A percentile compares a stretch with the other conserved stretches of the same genome.
These are phyloP conservation scores for Idaea biselata DNA, from an alignment of 2,888 invertebrate species.

Conservation along the genomic window DNA sequence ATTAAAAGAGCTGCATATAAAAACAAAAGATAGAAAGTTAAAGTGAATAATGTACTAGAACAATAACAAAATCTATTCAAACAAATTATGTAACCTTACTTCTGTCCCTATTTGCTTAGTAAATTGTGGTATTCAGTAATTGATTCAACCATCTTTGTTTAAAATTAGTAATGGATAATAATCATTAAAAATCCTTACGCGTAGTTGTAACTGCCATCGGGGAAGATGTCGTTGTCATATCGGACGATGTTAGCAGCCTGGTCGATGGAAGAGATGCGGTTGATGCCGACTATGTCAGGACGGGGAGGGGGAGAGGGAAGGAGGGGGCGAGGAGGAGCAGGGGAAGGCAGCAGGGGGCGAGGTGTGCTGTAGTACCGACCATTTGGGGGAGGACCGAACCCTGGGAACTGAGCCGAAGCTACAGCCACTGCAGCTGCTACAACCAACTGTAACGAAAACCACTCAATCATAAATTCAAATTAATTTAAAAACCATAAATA, in stretches of 20 bases:
- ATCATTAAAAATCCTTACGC: slow-evolving; percentile 54
- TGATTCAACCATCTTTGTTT: too few species aligned
- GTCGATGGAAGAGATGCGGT: slow-evolving; percentile 36
- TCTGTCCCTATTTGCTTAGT: too few species aligned
- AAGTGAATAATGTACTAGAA: too few species aligned
- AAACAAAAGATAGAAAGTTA: too few species aligned
- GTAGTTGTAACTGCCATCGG: slow-evolving; percentile 75
- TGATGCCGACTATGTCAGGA: slow-evolving; percentile 32
- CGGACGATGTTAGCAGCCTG: slow-evolving; percentile 52
- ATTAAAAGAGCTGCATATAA: too few species aligned
- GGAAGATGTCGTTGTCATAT: slow-evolving; percentile 58
- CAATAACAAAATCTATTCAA: too few species aligned
- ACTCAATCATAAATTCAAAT: not conserved
- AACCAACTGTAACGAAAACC: slow-evolving; percentile 33
- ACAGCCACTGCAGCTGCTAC: slow-evolving; percentile 56
- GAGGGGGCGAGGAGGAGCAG: slow-evolving; percentile 13
- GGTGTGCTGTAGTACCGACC: slow-evolving; percentile 16
- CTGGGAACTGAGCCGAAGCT: slow-evolving; percentile 47
- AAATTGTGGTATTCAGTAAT: too few species aligned
- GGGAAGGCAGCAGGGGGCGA: slow-evolving; percentile 19
- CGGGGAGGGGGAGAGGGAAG: slow-evolving; percentile 24
- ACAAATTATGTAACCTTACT: too few species aligned
- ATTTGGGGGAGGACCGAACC: slow-evolving; percentile 17
- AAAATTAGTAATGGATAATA: too few species aligned
- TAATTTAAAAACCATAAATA: not conserved